phyloP scores from a whole-genome alignment of 2,888 invertebrate species.

The Aplocera efformata region DNA sequence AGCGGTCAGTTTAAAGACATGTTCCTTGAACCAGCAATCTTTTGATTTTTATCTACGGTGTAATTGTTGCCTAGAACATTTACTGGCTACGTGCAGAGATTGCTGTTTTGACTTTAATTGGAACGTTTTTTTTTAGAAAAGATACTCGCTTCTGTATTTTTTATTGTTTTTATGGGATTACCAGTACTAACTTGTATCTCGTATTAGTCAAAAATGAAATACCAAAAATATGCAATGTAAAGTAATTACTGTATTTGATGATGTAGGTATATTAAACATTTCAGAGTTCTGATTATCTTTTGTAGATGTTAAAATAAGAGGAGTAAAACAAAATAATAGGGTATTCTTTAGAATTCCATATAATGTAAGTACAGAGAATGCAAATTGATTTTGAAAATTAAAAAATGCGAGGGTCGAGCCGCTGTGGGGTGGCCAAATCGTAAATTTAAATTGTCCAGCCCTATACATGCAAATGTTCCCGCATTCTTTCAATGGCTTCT shows the following conservation, averaged over 20 bases:
- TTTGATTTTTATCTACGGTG: conserved; percentile 59
- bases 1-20: conserved; percentile 71
- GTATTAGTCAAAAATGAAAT: no score
- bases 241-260: no score
- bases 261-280: no score
- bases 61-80: conserved; percentile 74
- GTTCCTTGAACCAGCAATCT: conserved; percentile 64
- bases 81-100: conserved; percentile 48
- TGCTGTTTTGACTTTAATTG: conserved; percentile 37
- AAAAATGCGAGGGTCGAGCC: conserved; percentile 73
- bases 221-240: no score
- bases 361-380: conserved; percentile 64
- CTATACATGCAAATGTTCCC: conserved; percentile 75
- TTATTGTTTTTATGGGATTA: no score
- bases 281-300: no score
- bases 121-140: conserved; percentile 23
- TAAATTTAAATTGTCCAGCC: conserved; percentile 79
- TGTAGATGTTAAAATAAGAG: no score
- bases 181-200: no score
- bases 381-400: conserved; percentile 79
- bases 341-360: no score
- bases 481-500: conserved; percentile 64
- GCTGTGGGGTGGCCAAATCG: conserved; percentile 67
- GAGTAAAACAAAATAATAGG: no score
- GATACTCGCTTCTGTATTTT: no score